These are phyloP conservation scores for Phataginus tetradactyla DNA, from an alignment of 2,797 vertebrate species.

Conservation along the genomic window DNA sequence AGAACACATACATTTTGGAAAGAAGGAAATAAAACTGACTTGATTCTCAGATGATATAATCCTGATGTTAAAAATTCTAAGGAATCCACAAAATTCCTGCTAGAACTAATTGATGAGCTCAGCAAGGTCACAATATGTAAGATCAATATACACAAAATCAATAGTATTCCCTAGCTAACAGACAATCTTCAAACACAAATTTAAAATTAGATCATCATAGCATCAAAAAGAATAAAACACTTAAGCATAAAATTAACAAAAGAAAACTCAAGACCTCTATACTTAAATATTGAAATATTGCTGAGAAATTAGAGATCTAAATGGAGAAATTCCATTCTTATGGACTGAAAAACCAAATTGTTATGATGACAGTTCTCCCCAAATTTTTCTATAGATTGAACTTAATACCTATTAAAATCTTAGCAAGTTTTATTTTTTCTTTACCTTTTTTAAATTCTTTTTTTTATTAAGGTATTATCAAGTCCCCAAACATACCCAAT, in stretches of 20 bases:
- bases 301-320: neutral
- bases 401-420: neutral
- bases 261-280: neutral
- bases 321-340: neutral
- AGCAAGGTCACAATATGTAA: neutral
- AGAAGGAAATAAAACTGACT: neutral
- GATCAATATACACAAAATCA: neutral
- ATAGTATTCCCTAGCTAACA: neutral
- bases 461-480: too few species aligned
- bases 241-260: neutral
- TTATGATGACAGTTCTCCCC: neutral
- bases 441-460: too few species aligned
- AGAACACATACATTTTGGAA: neutral
- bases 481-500: too few species aligned
- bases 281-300: neutral
- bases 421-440: neutral
- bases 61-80: neutral
- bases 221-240: neutral
- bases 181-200: neutral
- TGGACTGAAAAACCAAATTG: neutral
- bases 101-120: neutral
- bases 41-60: neutral
- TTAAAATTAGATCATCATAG: neutral
- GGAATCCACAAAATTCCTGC: neutral
- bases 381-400: neutral